Evolutionary conservation across 2,888 invertebrate species (phyloP), one percentile per base, ranked within the genome.

Genomic region (Aphrophora alni): DNA sequence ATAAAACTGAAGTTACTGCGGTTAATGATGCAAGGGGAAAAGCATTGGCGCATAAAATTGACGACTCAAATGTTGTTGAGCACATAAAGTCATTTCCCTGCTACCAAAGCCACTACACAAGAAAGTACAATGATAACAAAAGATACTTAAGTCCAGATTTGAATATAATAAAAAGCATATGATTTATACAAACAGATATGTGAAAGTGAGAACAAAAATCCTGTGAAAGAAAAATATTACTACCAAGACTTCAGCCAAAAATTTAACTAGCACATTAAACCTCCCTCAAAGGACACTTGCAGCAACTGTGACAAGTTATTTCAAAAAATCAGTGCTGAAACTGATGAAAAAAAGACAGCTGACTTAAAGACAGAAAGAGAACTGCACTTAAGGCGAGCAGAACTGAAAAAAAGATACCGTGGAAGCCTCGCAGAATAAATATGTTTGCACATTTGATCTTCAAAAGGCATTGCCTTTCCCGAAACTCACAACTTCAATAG

Each of bases 241-340:
- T 38, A 74, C 74, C 74, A 74, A 33, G 74, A 38, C 38, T 74
- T 74, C 21, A 33, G 33, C 12, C 7, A 33, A 27, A 5, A 74
- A 33, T 74, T 74, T 17, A 33, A 74, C 21, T 33, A 38, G 74
- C 74, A 70, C 72, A 38, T 71, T 72, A 71, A 78, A 38, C 78
- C 33, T 17, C 72, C 68, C 24, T n/a, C 1, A 38, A 77, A 78
- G 26, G 71, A 38, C 78, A 78, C 38, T 38, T 70, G 71, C 26
- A 21, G 17, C 3, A n/a, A 51, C 25, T 68, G 38, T 71, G 78
- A 70, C 38, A 27, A 68, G 77, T 2, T 72, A 72, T 25, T 72
- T 25, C 17, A 72, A n/a, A 72, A 72, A 25, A 24, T 26, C 7
- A n/a, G n/a, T n/a, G n/a, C n/a, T n/a, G n/a, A n/a, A n/a, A n/a